These are phyloP conservation scores for Hydropsyche tenuis DNA, from an alignment of 1,140 invertebrate genomes.

Conservation along the genomic window DNA sequence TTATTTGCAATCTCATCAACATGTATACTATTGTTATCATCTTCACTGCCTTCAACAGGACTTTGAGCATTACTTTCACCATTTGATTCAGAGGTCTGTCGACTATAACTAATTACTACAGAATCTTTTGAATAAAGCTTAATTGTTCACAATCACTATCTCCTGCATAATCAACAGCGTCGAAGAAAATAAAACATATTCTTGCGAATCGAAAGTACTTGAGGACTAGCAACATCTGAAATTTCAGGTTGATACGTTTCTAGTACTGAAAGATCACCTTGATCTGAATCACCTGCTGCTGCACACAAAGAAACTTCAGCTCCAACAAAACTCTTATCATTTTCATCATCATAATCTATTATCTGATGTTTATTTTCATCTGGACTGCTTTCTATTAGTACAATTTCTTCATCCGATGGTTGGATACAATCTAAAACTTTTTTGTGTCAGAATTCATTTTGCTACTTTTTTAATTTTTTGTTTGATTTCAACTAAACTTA, in stretches of 20 bases:
- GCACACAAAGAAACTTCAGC: constrained; percentile 67
- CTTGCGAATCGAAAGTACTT: constrained; percentile 66
- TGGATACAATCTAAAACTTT: constrained; percentile 37
- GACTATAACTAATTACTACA: constrained; percentile 47
- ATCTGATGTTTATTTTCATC: constrained; percentile 57
- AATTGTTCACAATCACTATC: constrained; percentile 65
- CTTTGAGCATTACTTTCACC: constrained; percentile 40
- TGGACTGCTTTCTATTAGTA: constrained; percentile 54
- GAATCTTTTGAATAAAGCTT: constrained; percentile 46
- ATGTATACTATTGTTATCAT: constrained; percentile 44
- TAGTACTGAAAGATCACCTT: constrained; percentile 67
- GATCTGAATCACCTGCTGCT: constrained; percentile 62
- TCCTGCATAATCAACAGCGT: constrained; percentile 65
- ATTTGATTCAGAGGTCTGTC: constrained; percentile 48
- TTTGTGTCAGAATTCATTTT: constrained; percentile 30
- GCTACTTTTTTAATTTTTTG: constrained; percentile 36
- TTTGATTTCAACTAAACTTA: constrained; percentile 21
- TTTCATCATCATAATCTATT: constrained; percentile 68
- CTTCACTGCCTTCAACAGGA: constrained; percentile 50
- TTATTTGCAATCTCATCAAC: constrained; percentile 37
- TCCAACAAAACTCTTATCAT: constrained; percentile 66
- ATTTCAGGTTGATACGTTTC: constrained; percentile 65
- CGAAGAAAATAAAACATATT: constrained; percentile 70
- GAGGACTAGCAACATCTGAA: constrained; percentile 65
- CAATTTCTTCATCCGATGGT: constrained; percentile 50